A percentile compares a stretch with the other conserved stretches of the same genome.
Conservation (phyloP, 2,888 invertebrate genomes). For the Ectemnius cavifrons region DNA sequence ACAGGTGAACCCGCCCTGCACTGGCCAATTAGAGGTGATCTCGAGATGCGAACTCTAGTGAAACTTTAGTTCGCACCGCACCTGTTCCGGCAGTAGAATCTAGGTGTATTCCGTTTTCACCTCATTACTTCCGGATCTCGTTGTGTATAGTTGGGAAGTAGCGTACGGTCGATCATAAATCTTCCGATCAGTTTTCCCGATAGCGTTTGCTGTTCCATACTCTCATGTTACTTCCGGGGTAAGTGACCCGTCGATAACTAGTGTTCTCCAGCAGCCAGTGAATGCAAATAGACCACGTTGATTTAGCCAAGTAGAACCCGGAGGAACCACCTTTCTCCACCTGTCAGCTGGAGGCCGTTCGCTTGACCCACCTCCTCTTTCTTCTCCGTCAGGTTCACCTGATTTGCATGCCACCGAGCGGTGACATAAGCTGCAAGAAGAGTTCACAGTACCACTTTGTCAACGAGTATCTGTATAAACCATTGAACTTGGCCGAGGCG, state of each 20-base stretch:
- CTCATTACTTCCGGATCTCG: constrained; percentile 22
- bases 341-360: constrained; percentile 5
- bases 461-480: constrained; percentile 94
- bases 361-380: background rate
- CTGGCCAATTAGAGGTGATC: too few species aligned
- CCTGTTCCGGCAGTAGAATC: too few species aligned
- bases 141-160: constrained; percentile 8
- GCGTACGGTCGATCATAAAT: constrained; percentile 31
- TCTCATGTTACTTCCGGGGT: constrained; percentile 40
- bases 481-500: constrained; percentile 90
- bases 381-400: constrained; percentile 87
- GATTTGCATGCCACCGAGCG: constrained; percentile 95
- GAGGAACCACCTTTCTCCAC: constrained; percentile 41
- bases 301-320: background rate
- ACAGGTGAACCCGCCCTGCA: too few species aligned
- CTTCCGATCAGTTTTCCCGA: constrained; percentile 29
- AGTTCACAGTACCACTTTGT: constrained; percentile 95
- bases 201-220: constrained; percentile 10
- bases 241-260: constrained; percentile 26
- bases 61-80: background rate
- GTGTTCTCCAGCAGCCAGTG: background rate
- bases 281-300: constrained; percentile 22
- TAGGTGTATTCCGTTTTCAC: constrained; percentile 19
- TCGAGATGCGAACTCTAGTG: background rate
- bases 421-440: constrained; percentile 93